phyloP scores from a whole-genome alignment of 2,797 vertebrate genomes.

The Gila robusta region DNA sequence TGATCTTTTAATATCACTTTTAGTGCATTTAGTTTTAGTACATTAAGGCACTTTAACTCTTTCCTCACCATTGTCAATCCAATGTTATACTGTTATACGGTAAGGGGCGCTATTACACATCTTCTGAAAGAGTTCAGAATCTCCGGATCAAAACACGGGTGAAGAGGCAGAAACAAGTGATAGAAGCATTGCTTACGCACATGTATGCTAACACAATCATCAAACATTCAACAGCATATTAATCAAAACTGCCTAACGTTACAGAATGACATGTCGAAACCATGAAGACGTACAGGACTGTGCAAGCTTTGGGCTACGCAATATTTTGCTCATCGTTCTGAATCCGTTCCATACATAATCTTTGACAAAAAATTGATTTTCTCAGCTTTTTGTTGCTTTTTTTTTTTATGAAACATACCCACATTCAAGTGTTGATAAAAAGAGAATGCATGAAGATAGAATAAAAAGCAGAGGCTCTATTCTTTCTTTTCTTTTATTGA shows the following conservation, averaged over 20 bases:
- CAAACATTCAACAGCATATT: no score
- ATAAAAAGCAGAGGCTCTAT: neutral
- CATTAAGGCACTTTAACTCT: neutral
- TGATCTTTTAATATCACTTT: neutral
- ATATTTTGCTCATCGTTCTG: neutral
- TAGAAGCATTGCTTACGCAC: neutral
- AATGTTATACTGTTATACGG: neutral
- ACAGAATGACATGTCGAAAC: neutral
- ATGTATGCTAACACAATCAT: no score
- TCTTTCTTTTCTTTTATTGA: neutral
- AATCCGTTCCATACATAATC: neutral
- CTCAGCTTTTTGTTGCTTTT: neutral
- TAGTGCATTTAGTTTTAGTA: no score
- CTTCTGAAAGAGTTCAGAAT: neutral
- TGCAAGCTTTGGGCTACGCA: neutral
- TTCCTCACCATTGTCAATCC: neutral
- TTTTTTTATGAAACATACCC: neutral
- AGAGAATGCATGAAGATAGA: neutral
- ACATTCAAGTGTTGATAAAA: neutral
- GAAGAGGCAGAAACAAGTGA: neutral
- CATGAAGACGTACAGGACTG: neutral
- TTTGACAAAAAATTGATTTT: neutral
- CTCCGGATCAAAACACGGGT: neutral
- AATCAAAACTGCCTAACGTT: neutral
- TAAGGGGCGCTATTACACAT: neutral